Conservation (phyloP, 2,888 invertebrate species). For the Pyrrhosoma nymphula region DNA sequence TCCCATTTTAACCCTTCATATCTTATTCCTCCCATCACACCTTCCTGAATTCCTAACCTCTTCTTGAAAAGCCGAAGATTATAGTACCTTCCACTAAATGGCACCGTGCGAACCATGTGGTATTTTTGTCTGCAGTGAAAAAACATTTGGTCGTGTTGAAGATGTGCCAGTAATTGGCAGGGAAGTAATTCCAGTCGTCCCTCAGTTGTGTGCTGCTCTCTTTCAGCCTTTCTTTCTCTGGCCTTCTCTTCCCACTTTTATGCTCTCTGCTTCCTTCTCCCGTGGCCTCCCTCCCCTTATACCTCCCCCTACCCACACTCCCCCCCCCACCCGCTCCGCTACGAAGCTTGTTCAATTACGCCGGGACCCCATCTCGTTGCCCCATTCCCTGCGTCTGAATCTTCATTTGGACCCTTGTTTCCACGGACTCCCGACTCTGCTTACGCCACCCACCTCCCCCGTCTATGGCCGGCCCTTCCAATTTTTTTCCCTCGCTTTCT, state of each 20-base stretch:
- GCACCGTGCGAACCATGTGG: background rate
- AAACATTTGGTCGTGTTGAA: background rate
- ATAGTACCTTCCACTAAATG: too few species aligned
- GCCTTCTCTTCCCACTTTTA: background rate
- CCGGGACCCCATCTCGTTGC: background rate
- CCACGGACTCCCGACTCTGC: background rate
- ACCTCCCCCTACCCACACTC: background rate
- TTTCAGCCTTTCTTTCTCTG: background rate
- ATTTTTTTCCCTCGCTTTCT: background rate
- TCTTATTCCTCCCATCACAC: too few species aligned
- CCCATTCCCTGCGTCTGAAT: background rate
- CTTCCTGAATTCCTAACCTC: too few species aligned
- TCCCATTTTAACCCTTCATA: too few species aligned
- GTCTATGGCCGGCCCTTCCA: background rate
- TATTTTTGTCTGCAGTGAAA: background rate
- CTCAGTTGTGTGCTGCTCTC: background rate
- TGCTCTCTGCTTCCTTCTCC: background rate
- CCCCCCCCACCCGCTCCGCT: background rate
- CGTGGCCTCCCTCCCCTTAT: background rate
- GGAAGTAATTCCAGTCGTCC: background rate
- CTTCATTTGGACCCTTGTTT: constrained; percentile 24
- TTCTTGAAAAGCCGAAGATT: too few species aligned
- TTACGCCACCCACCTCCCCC: background rate
- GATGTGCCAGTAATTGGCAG: background rate
- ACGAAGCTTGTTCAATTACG: constrained; percentile 6